Conservation (phyloP, 2,888 invertebrate species). For the Malacosoma neustria region DNA sequence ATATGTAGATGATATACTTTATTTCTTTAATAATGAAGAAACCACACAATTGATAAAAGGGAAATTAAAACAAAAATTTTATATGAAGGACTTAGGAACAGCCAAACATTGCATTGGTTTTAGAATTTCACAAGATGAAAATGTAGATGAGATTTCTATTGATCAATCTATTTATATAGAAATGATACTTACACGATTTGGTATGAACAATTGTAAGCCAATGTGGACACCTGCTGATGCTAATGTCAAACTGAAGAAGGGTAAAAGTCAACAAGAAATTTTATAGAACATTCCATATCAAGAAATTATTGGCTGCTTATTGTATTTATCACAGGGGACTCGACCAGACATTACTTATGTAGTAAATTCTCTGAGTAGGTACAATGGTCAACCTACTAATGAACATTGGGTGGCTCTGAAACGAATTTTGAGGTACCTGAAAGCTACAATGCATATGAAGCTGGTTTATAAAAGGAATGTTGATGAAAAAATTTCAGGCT, state of each 20-base stretch:
- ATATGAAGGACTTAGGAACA: conserved; percentile 13
- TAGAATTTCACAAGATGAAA: conserved; percentile 1
- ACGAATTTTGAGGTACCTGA: conserved; percentile 15
- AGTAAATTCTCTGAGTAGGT: conserved; percentile 12
- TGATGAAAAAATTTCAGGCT: conserved; percentile 5
- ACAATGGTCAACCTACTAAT: conserved; percentile 10
- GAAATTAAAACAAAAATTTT: conserved; percentile 11
- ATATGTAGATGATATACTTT: conserved; percentile 16
- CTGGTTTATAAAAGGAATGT: conserved; percentile 4
- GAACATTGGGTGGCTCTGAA: conserved; percentile 14
- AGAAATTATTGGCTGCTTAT: conserved; percentile 8
- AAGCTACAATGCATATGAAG: conserved; percentile 11
- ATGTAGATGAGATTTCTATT: conserved; percentile 3
- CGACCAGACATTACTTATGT: conserved; percentile 7
- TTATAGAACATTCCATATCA: conserved; percentile 6
- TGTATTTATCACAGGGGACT: conserved; percentile 11
- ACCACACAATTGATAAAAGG: conserved; percentile 6
- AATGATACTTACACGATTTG: conserved; percentile 1
- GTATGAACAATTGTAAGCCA: conserved; percentile 2
- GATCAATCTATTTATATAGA: conserved; percentile 4
- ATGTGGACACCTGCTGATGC: neutral
- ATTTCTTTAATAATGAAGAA: conserved; percentile 10
- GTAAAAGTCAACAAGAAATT: neutral
- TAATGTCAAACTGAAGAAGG: no score
- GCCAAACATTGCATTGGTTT: conserved; percentile 1